Conservation (phyloP, 2,797 vertebrate genomes). For the Graptemys geographica region DNA sequence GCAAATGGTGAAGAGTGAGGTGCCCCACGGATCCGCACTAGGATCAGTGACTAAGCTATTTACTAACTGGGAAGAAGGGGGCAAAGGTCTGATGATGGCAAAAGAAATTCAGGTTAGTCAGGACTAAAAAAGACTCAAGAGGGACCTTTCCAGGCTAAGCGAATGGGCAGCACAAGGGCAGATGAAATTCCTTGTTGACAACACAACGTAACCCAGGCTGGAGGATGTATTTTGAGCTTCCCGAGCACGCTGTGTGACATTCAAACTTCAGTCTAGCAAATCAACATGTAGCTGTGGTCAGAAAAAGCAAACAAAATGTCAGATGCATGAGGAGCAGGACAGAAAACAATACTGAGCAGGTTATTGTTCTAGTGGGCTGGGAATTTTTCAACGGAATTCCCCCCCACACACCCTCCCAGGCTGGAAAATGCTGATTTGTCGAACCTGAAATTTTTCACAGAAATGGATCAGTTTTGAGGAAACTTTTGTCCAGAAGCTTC, state of each 20-base stretch:
- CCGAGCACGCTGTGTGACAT: neutral
- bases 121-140: neutral
- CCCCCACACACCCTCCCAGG: rapidly evolving
- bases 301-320: neutral
- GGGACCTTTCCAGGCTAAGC: neutral
- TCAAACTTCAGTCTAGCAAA: neutral
- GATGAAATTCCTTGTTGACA: neutral
- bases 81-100: neutral
- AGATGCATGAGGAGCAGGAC: neutral
- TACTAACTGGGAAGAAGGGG: neutral
- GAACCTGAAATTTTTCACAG: neutral
- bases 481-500: neutral
- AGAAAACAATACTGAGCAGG: neutral
- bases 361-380: neutral
- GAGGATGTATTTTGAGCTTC: neutral
- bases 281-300: neutral
- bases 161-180: neutral
- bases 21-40: neutral
- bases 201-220: neutral
- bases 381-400: neutral
- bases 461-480: neutral
- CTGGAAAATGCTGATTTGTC: neutral
- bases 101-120: neutral
- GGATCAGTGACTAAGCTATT: neutral
- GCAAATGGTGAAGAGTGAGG: neutral